Percentiles rank a stretch among this genome's conserved stretches.
These are phyloP conservation scores for Dasyprocta punctata DNA, from an alignment of 2,113 vertebrate genomes.

Conservation along the genomic window DNA sequence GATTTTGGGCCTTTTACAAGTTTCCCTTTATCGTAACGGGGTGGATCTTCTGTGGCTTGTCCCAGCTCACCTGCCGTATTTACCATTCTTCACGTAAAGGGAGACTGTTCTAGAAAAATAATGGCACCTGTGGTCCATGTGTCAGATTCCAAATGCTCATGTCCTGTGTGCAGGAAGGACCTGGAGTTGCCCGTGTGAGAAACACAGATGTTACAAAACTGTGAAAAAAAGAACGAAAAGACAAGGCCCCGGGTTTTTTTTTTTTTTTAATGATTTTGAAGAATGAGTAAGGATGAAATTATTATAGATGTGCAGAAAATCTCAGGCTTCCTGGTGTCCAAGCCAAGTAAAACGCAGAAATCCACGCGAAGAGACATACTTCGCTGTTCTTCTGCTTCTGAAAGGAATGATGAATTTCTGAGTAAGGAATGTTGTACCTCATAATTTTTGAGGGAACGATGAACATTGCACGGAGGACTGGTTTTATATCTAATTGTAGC, in stretches of 20 bases:
- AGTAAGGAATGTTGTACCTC: not conserved
- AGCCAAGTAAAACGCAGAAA: not conserved
- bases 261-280: not conserved
- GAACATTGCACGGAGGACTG: not conserved
- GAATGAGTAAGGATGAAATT: not conserved
- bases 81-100: not conserved
- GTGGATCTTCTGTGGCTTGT: not conserved
- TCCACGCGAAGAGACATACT: not conserved
- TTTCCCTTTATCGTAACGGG: not conserved
- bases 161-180: not conserved
- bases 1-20: not conserved
- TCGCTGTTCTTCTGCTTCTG: not conserved
- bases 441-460: not conserved
- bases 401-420: not conserved
- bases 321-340: not conserved
- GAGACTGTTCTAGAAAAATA: not conserved
- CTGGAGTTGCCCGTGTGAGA: not conserved
- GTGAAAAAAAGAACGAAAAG: not conserved
- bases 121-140: not conserved
- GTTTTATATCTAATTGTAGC: conserved; percentile 1
- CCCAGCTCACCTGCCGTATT: not conserved
- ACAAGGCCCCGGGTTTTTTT: not conserved
- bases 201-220: not conserved
- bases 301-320: not conserved
- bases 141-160: not conserved